These are phyloP conservation scores for Tachina grossa DNA, from an alignment of 2,888 invertebrate genomes.

Conservation along the genomic window DNA sequence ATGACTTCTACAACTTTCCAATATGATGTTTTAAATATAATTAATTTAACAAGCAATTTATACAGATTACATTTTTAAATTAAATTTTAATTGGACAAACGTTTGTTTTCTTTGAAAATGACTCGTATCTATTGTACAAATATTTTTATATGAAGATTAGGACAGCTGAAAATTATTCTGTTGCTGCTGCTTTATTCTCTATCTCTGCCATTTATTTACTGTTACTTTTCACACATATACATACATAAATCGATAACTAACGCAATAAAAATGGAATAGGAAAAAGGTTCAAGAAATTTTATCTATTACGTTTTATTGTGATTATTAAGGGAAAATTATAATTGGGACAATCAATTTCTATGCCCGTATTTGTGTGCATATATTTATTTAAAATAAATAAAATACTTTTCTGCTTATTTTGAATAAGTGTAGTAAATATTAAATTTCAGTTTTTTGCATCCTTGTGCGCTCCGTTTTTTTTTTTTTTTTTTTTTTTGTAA, in stretches of 20 bases:
- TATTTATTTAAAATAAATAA: not conserved
- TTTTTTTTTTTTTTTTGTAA: conserved; percentile 4
- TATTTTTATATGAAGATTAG: not conserved
- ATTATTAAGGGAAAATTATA: conserved; percentile 45
- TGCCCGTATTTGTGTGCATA: too few relatives aligned
- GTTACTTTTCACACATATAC: conserved; percentile 55
- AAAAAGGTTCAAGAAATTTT: conserved; percentile 5
- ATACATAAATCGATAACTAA: conserved; percentile 67
- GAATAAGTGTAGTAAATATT: not conserved
- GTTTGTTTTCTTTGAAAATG: conserved; percentile 15
- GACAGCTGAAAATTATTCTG: conserved; percentile 18
- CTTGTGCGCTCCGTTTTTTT: conserved; percentile 33
- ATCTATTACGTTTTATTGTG: conserved; percentile 60
- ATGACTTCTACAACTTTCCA: too few relatives aligned
- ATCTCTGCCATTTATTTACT: conserved; percentile 41
- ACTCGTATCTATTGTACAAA: not conserved
- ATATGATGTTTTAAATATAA: too few relatives aligned
- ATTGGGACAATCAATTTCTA: conserved; percentile 23
- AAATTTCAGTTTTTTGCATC: conserved; percentile 8
- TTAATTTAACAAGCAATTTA: too few relatives aligned
- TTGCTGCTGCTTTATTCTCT: conserved; percentile 26
- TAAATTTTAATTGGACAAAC: not conserved
- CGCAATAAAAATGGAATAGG: conserved; percentile 24
- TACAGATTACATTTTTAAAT: not conserved
- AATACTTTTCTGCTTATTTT: conserved; percentile 13